phyloP scores from a whole-genome alignment of 1,140 invertebrate species.

The Drosophila fuyamai region DNA sequence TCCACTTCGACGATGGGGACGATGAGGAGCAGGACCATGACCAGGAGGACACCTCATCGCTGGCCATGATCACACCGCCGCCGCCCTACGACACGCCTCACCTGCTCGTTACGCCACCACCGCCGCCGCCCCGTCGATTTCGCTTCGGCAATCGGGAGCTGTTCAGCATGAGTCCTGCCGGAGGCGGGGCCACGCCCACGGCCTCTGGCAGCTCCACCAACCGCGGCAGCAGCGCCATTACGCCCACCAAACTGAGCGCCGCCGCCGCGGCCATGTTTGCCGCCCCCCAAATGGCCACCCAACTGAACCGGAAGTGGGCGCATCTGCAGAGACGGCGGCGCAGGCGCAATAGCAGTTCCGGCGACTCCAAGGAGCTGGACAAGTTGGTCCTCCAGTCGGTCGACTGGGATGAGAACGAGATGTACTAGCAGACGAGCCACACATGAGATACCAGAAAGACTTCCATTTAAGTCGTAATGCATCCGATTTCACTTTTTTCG shows the following conservation, averaged over 20 bases:
- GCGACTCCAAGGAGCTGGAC: constrained; percentile 82
- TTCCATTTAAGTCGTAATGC: not conserved
- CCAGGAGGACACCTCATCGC: constrained; percentile 69
- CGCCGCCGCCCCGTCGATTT: constrained; percentile 73
- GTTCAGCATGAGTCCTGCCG: constrained; percentile 76
- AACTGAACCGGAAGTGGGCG: constrained; percentile 80
- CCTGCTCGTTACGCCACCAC: constrained; percentile 24
- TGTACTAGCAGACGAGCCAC: constrained; percentile 58
- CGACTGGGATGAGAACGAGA: constrained; percentile 84
- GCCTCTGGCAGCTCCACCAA: constrained; percentile 12
- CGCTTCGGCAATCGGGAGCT: constrained; percentile 77
- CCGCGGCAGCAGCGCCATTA: constrained; percentile 65
- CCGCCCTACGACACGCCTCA: constrained; percentile 79
- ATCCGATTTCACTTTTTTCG: not conserved
- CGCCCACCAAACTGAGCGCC: constrained; percentile 77
- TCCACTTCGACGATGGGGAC: constrained; percentile 35
- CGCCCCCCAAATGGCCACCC: constrained; percentile 74
- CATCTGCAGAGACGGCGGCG: constrained; percentile 71
- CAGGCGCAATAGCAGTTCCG: constrained; percentile 81
- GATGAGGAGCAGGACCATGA: constrained; percentile 42
- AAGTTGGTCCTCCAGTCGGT: constrained; percentile 83
- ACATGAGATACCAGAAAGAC: not conserved
- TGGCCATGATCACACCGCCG: constrained; percentile 82
- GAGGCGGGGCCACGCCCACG: constrained; percentile 48
- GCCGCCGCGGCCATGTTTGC: constrained; percentile 76